Evolutionary conservation across 2,797 vertebrate genomes (phyloP).

Genomic region (Danio jaintianensis): DNA sequence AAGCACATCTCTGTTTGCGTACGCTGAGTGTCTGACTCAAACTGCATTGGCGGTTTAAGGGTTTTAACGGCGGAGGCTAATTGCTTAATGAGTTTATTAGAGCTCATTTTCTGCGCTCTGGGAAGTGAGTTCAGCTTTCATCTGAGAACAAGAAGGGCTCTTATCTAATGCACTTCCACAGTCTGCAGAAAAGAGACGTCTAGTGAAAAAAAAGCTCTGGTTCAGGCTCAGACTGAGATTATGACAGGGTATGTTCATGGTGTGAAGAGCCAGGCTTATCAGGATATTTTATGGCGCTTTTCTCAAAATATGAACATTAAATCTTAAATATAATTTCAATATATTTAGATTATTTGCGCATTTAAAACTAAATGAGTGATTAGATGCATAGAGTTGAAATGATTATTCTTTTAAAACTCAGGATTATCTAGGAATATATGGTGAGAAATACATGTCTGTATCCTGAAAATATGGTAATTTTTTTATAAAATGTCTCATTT

Average conservation of each 20-base stretch:
- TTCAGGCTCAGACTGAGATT: constrained; percentile 7
- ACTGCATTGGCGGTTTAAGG: constrained; percentile 69
- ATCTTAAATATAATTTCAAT: too few species aligned
- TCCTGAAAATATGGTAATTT: too few species aligned
- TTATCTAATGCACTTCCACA: constrained; percentile 55
- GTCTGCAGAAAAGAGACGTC: constrained; percentile 45
- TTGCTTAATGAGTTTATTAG: constrained; percentile 74
- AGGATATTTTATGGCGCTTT: constrained; percentile 73
- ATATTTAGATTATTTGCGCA: too few species aligned
- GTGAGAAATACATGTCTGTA: too few species aligned
- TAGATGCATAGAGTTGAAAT: too few species aligned
- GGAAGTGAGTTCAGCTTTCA: constrained; percentile 67
- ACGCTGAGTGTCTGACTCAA: constrained; percentile 54
- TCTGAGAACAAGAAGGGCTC: constrained; percentile 71
- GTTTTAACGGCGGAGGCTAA: constrained; percentile 64
- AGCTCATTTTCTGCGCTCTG: constrained; percentile 69
- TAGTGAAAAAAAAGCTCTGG: constrained; percentile 3
- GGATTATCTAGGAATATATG: too few species aligned
- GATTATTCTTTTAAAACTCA: too few species aligned
- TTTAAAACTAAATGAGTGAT: too few species aligned
- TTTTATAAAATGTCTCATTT: too few species aligned
- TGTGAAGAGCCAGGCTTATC: background rate
- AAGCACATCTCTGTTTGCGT: constrained; percentile 70
- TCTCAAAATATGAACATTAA: background rate
- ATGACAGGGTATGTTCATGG: constrained; percentile 18